Conservation (phyloP, 2,113 vertebrate species). For the Prochilodus magdalenae region DNA sequence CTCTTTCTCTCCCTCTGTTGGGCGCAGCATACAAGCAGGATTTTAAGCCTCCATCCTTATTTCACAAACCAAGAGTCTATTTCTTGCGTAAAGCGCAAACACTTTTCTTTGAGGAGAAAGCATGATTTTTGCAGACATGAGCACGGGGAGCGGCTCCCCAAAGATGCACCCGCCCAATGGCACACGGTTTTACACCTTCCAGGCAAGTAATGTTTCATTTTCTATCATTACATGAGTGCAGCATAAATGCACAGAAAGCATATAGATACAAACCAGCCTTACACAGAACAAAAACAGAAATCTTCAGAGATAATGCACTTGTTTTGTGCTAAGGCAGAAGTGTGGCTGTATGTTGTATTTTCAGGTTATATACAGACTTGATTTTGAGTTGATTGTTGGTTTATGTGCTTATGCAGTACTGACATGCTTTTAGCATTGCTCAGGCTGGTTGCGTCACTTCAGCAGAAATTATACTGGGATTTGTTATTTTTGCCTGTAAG, state of each 20-base stretch:
- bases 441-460: not conserved
- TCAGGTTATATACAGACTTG: not conserved
- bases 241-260: not conserved
- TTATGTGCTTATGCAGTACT: not conserved
- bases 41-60: not conserved
- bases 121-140: constrained; percentile 99
- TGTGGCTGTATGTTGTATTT: no score
- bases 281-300: no score
- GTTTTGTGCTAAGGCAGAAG: no score
- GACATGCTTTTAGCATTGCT: not conserved
- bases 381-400: not conserved
- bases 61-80: not conserved
- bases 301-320: no score
- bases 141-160: constrained; percentile 90
- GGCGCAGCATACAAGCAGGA: constrained; percentile 1
- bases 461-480: not conserved
- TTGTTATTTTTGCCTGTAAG: not conserved
- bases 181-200: constrained; percentile 95
- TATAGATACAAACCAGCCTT: no score
- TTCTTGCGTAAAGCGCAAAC: not conserved
- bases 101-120: constrained; percentile 72
- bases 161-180: constrained; percentile 97
- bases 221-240: not conserved
- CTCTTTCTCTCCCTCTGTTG: not conserved
- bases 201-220: constrained; percentile 82